Evolutionary conservation across 2,797 vertebrate species (phyloP), one percentile per base, ranked within the genome.

Genomic region (Phyllotis vaccarum): DNA sequence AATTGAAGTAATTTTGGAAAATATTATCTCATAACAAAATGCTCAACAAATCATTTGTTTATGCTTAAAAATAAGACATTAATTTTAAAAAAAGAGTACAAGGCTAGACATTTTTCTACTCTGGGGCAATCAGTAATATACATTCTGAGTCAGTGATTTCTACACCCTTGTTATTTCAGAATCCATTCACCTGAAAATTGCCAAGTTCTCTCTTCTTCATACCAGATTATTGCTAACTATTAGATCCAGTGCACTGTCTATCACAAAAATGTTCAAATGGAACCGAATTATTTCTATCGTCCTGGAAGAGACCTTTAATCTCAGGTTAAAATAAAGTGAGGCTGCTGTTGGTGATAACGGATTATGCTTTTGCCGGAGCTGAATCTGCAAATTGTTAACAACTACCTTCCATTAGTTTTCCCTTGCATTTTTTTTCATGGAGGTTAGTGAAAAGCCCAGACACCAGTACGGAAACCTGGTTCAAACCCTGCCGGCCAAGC

Each of bases 401-500:
- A 66, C 21, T 52, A 8, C 11, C n/a, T 56, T 37, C 49, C 62
- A 68, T 17, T 54, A 37, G 27, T 5, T 86, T n/a, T 49, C 82
- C 49, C 82, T 49, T 49, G 19, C 43, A 66, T 70, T 86, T 92
- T 86, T 92, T 96, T 89, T 60, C 3, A n/a, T 43, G 46, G 24
- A 52, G 0, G 13, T 91, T 76, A 64, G 56, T 64, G 70, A 66
- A 64, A 64, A 72, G 16, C 3, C 5, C 34, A 85, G 62, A 79
- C 86, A 24, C 40, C 40, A 58, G 34, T 72, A 86, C 78, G 4
- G 12, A 78, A 90, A 72, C 49, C 31, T 31, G 27, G 46, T 49
- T 16, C 58, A 90, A 79, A 68, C 16, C 5, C 8, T 80, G n/a
- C 64, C 12, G 0, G 19, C 81, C 3, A 21, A 43, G 29, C 80